These are phyloP conservation scores for Nesidiocoris tenuis DNA, from an alignment of 2,888 invertebrate genomes.

Conservation along the genomic window DNA sequence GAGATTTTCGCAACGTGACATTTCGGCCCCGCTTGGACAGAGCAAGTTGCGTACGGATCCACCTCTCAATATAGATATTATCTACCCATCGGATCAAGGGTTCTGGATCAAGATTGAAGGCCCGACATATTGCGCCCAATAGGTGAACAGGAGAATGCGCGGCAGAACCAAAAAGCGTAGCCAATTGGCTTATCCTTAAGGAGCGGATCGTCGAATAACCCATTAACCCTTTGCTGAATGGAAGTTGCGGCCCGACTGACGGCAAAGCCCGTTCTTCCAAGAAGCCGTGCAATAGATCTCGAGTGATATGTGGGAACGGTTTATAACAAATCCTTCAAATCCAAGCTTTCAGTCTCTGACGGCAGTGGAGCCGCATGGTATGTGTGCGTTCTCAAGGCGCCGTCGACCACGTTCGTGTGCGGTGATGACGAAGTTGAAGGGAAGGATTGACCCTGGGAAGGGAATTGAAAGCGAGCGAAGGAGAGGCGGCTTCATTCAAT, in stretches of 20 bases:
- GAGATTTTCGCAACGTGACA: too few relatives aligned
- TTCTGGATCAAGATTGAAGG: neutral
- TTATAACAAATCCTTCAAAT: slow-evolving; percentile 3
- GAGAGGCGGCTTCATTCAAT: slow-evolving; percentile 24
- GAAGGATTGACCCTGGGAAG: slow-evolving; percentile 6
- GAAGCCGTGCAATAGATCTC: slow-evolving; percentile 6
- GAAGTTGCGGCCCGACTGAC: neutral
- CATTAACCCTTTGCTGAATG: neutral
- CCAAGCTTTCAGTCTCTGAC: slow-evolving; percentile 2
- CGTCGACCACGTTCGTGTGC: too few relatives aligned
- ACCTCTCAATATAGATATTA: too few relatives aligned
- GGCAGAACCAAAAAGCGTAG: neutral
- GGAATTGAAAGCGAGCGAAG: slow-evolving; percentile 33
- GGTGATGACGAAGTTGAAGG: slow-evolving; percentile 15
- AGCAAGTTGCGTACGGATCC: too few relatives aligned
- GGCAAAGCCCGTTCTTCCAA: neutral
- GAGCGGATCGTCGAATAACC: neutral
- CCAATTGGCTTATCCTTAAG: too few relatives aligned
- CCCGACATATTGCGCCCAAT: neutral
- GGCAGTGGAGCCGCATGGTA: neutral
- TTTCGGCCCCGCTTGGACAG: too few relatives aligned
- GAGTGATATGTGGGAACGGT: slow-evolving; percentile 8
- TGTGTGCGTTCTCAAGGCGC: neutral
- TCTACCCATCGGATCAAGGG: too few relatives aligned
- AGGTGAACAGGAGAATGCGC: neutral